phyloP scores from a whole-genome alignment of 92 coral and sea anemone species.

The Phenganax subtilis region DNA sequence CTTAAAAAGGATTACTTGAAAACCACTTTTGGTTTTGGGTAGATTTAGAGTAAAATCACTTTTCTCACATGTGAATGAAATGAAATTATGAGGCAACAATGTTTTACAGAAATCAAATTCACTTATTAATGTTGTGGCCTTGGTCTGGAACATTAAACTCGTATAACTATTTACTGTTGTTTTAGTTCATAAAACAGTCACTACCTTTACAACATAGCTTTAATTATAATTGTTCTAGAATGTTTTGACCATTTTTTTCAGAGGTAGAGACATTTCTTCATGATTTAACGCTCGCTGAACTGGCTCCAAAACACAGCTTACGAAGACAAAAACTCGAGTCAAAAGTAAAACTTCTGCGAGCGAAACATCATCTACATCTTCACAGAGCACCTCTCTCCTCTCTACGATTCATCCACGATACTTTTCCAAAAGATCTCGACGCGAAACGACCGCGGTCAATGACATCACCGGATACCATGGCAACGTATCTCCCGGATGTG shows the following conservation, averaged over 20 bases:
- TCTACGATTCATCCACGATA: constrained; percentile 17
- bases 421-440: constrained; percentile 40
- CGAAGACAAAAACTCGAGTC: constrained; percentile 27
- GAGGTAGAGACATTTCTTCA: constrained; percentile 37
- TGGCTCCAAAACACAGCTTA: background rate
- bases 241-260: background rate
- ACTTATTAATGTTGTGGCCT: no score
- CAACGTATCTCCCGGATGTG: constrained; percentile 14
- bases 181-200: background rate
- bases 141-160: no score
- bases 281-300: constrained; percentile 13
- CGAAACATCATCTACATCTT: constrained; percentile 19
- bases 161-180: background rate
- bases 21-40: no score
- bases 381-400: constrained; percentile 25
- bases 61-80: no score
- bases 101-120: no score
- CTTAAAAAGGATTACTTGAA: no score
- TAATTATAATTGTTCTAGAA: background rate
- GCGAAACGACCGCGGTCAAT: constrained; percentile 30
- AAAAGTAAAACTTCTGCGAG: constrained; percentile 29
- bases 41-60: no score
- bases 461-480: constrained; percentile 30
- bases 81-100: no score
- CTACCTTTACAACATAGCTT: no score